Evolutionary conservation across 2,888 invertebrate species (phyloP).

Genomic region (Scaptomyza flava): DNA sequence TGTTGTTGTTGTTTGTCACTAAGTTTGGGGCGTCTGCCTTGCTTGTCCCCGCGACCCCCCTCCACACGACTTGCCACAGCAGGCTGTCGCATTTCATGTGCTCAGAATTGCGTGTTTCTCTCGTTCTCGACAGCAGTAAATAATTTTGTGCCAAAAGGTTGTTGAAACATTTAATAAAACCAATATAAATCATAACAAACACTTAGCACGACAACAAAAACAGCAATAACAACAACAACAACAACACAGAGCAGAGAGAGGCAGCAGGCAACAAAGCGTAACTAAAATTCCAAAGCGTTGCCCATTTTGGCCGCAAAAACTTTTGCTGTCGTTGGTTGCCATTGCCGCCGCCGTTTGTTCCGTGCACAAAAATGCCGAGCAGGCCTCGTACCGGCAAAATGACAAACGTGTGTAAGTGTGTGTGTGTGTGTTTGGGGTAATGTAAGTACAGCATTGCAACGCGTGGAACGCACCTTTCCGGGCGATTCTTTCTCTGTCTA

Average conservation of each 20-base stretch:
- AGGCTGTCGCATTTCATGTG: conserved; percentile 45
- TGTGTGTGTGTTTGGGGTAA: conserved; percentile 10
- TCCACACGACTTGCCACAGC: conserved; percentile 3
- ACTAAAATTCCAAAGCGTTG: conserved; percentile 80
- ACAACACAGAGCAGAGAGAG: conserved; percentile 10
- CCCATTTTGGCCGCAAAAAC: conserved; percentile 76
- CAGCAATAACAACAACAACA: conserved; percentile 46
- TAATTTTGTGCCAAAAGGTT: conserved; percentile 77
- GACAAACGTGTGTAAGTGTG: conserved; percentile 32
- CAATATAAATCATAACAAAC: conserved; percentile 83
- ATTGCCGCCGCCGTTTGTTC: conserved; percentile 9
- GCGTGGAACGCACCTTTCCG: conserved; percentile 77
- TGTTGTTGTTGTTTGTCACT: conserved; percentile 39
- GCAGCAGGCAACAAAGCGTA: conserved; percentile 71
- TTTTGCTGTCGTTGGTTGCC: conserved; percentile 36
- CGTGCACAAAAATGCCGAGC: conserved; percentile 73
- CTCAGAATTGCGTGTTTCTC: conserved; percentile 49
- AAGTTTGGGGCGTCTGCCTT: conserved; percentile 18
- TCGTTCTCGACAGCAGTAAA: conserved; percentile 61
- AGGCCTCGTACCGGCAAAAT: conserved; percentile 38
- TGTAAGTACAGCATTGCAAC: conserved; percentile 68
- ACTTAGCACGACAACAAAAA: conserved; percentile 72
- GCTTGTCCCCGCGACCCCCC: not conserved
- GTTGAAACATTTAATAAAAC: conserved; percentile 84
- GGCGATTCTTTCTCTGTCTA: conserved; percentile 25